Conservation (phyloP, 30 jellyfish, hydroid and myxozoan species). For the Pelagia noctiluca region DNA sequence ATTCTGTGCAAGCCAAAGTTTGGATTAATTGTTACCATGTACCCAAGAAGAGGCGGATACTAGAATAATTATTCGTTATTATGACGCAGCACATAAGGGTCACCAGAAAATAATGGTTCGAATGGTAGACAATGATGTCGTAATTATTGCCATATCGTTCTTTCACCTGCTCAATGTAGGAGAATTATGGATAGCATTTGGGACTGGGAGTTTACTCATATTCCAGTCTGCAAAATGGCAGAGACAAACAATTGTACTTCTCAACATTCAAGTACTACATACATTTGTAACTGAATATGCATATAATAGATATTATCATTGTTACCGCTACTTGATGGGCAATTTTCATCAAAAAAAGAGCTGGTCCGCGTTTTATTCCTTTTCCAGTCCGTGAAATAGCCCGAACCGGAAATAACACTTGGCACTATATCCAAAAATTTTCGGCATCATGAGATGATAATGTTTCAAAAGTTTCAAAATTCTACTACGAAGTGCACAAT, state of each 20-base stretch:
- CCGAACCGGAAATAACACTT: neutral
- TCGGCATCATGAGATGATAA: neutral
- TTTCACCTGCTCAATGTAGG: constrained; percentile 22
- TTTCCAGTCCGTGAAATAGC: constrained; percentile 32
- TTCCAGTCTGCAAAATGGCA: no score
- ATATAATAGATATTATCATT: constrained; percentile 15
- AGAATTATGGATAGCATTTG: constrained; percentile 30
- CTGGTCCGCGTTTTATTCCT: constrained; percentile 1
- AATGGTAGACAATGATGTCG: constrained; percentile 49
- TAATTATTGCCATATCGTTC: constrained; percentile 28
- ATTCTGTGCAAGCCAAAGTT: constrained; percentile 11
- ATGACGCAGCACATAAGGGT: constrained; percentile 38
- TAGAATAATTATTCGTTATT: neutral
- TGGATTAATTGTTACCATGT: constrained; percentile 35
- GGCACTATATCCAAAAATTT: neutral
- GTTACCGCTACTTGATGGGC: neutral
- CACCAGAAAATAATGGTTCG: constrained; percentile 23
- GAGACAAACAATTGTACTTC: constrained; percentile 14
- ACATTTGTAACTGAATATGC: neutral
- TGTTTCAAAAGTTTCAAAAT: neutral
- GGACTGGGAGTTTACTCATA: constrained; percentile 22
- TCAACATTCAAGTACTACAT: constrained; percentile 1
- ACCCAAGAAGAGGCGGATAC: constrained; percentile 34
- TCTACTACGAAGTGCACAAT: constrained; percentile 5
- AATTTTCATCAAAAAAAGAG: neutral